Base-by-base conservation (phyloP, 2,888 invertebrate species). In the Theretra japonica region DNA sequence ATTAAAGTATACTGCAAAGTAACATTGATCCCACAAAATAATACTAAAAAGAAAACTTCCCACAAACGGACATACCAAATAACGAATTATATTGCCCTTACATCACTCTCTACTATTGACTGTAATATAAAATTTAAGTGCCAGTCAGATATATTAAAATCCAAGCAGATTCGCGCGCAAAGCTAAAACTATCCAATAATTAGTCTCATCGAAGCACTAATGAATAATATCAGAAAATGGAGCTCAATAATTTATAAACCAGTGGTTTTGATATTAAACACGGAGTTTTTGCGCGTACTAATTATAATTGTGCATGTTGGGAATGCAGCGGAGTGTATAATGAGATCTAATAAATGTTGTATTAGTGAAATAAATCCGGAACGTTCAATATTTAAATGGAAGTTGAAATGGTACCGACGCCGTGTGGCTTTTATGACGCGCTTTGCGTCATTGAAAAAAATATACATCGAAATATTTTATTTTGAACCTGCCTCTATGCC, bases 341-440 rank as follows among this genome's bases (percentile, higher is more conserved):
- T 58, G 15, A 11, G 23, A 58, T 58, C 25, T 58, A 58, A 58
- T 53, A 53, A 53, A 53, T n/a, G 53, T 53, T 53, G n/a, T 53
- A 53, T 53, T n/a, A 53, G 53, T 19, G 5, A n/a, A 53, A 53
- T 53, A 53, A 53, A 53, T 53, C n/a, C n/a, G 7, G n/a, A 15
- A n/a, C 17, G n/a, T 53, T 53, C 53, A 6, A 53, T n/a, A 53
- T 53, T 53, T 53, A 53, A n/a, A 53, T 53, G 53, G 53, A 53
- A n/a, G 53, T 41, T 53, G 53, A n/a, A 23, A 25, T 23, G 23
- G 8, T 25, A 58, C 4, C 15, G 58, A 15, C 23, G 58, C 58
- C 23, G 58, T 11, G 58, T 58, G 58, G 15, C 58, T 58, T 58
- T 58, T 58, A 58, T 23, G 58, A 23, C 23, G 15, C 23, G 25